Conservation (phyloP, 2,888 invertebrate genomes). For the Perdita meconis region DNA sequence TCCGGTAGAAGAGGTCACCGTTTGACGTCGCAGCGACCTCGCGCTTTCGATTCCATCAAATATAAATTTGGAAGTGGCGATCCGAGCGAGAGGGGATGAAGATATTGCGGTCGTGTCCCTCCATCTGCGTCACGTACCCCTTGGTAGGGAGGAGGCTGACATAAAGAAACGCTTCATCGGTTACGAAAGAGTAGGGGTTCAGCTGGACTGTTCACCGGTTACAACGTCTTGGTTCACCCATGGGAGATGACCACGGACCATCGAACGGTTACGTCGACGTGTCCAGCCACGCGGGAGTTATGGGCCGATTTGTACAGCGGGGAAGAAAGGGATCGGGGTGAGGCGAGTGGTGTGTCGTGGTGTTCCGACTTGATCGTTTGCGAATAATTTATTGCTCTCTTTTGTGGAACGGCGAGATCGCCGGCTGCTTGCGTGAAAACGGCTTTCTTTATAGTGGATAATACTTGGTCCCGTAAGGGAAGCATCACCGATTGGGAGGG, state of each 20-base stretch:
- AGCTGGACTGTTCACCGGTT: constrained; percentile 27
- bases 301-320: constrained; percentile 58
- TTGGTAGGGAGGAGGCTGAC: constrained; percentile 60
- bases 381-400: constrained; percentile 48
- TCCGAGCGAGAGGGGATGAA: constrained; percentile 67
- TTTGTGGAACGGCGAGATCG: constrained; percentile 9
- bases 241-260: constrained; percentile 71
- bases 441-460: constrained; percentile 13
- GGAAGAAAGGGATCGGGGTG: constrained; percentile 23
- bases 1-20: constrained; percentile 11
- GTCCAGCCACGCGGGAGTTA: constrained; percentile 67
- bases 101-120: constrained; percentile 76
- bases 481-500: not conserved
- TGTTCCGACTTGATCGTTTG: constrained; percentile 44
- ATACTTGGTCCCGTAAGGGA: constrained; percentile 31
- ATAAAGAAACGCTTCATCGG: constrained; percentile 67
- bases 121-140: constrained; percentile 74
- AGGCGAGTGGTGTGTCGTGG: constrained; percentile 10
- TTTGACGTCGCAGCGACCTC: constrained; percentile 13
- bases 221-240: constrained; percentile 67
- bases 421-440: constrained; percentile 5
- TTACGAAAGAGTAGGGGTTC: too few species aligned
- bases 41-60: constrained; percentile 69
- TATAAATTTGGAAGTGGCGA: constrained; percentile 69
- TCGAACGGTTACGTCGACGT: constrained; percentile 62